Evolutionary conservation across 2,113 vertebrate genomes (phyloP).

Genomic region (Coracopsis vasa): DNA sequence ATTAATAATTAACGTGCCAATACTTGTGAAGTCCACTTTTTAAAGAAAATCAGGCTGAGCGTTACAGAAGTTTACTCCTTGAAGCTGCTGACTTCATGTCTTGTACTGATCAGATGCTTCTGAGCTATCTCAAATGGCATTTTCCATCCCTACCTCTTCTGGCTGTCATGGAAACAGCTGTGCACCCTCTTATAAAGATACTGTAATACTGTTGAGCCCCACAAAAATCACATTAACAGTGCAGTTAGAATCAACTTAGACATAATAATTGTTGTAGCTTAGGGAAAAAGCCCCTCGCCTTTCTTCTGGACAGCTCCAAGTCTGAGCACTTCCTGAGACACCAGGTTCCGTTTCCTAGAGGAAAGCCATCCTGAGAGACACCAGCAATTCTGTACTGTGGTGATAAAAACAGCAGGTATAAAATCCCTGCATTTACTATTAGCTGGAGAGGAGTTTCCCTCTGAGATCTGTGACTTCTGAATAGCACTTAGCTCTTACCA

Average conservation of each 20-base stretch:
- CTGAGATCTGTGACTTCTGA: background rate
- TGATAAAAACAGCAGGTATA: background rate
- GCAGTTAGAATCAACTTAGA: background rate
- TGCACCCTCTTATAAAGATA: background rate
- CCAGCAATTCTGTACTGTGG: background rate
- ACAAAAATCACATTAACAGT: slow-evolving; percentile 32
- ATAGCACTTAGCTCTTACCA: background rate
- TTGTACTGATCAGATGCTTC: background rate
- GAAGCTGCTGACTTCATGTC: slow-evolving; percentile 4
- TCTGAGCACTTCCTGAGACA: background rate
- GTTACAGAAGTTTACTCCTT: background rate
- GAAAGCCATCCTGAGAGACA: background rate
- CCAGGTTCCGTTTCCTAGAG: background rate
- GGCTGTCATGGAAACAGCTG: background rate
- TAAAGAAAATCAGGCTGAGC: background rate
- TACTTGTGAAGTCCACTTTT: background rate
- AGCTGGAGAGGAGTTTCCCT: background rate
- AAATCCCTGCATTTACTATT: background rate
- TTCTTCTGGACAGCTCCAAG: background rate
- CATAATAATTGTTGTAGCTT: background rate
- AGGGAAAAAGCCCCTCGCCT: background rate
- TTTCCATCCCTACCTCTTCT: background rate
- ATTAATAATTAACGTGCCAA: background rate
- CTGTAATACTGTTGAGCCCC: background rate
- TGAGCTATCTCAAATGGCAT: slow-evolving; percentile 6